Conservation (phyloP, 64 coral and sea anemone species). For the Astreopora myriophthalma region DNA sequence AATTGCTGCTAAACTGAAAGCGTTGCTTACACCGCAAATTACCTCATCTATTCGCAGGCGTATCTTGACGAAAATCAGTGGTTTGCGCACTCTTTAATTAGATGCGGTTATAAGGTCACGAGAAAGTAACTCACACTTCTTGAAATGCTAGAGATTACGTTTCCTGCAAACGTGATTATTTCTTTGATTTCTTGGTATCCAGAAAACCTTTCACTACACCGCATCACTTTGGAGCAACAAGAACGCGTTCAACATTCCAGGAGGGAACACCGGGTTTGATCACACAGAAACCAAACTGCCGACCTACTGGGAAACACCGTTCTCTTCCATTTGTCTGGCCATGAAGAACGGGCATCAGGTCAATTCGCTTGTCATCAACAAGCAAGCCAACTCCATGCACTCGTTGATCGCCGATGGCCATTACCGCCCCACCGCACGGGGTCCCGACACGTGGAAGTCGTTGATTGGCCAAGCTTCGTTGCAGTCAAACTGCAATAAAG, state of each 20-base stretch:
- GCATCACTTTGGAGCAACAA: conserved; percentile 10
- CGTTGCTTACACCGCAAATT: too few species aligned
- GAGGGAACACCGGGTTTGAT: background rate
- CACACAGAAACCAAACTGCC: background rate
- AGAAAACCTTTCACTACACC: conserved; percentile 41
- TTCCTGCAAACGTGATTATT: background rate
- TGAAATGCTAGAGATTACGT: too few species aligned
- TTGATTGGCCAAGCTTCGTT: conserved; percentile 20
- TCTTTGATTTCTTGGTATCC: background rate
- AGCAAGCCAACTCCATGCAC: background rate
- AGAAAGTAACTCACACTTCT: too few species aligned
- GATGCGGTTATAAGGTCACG: too few species aligned
- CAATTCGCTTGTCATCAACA: background rate
- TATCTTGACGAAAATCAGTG: too few species aligned
- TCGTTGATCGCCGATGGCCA: conserved; percentile 24
- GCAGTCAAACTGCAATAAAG: conserved; percentile 12
- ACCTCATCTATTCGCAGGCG: too few species aligned
- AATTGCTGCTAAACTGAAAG: too few species aligned
- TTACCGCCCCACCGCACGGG: background rate
- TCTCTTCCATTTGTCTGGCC: conserved; percentile 25
- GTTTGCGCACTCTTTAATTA: too few species aligned
- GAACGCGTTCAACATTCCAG: background rate
- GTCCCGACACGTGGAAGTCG: conserved; percentile 39
- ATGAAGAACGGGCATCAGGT: background rate
- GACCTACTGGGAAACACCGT: conserved; percentile 1